A percentile compares a stretch with the other conserved stretches of the same genome.
These are phyloP conservation scores for Zaprionus ghesquierei DNA, from an alignment of 1,140 invertebrate genomes.

Conservation along the genomic window DNA sequence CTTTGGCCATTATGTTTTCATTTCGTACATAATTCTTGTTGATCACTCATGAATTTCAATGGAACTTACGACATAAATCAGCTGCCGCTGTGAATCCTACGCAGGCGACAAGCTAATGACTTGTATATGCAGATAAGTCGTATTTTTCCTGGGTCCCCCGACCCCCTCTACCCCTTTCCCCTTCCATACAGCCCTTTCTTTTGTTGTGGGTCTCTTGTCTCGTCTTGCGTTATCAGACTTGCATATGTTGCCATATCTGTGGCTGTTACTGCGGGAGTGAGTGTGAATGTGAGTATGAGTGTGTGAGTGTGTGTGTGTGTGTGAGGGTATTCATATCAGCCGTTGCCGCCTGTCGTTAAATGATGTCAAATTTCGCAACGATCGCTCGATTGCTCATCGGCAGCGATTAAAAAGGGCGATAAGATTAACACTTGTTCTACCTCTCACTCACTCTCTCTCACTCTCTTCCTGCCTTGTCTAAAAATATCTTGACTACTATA, in stretches of 20 bases:
- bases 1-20: conserved; percentile 46
- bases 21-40: conserved; percentile 45
- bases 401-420: conserved; percentile 17
- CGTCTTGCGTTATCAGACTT: neutral
- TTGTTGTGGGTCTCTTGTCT: neutral
- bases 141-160: neutral
- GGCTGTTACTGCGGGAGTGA: neutral
- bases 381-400: conserved; percentile 47
- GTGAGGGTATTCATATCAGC: conserved; percentile 15
- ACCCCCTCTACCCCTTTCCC: too few species aligned
- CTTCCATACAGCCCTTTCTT: neutral
- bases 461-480: neutral
- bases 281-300: neutral
- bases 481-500: conserved; percentile 12
- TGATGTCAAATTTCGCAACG: conserved; percentile 42
- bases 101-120: conserved; percentile 31
- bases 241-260: neutral
- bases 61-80: conserved; percentile 49
- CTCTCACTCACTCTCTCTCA: neutral
- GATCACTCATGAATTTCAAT: conserved; percentile 48
- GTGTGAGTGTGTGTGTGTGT: neutral
- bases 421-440: conserved; percentile 15
- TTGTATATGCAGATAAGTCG: conserved; percentile 25
- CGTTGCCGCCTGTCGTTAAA: conserved; percentile 22
- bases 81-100: conserved; percentile 36